Evolutionary conservation across 2,888 invertebrate species (phyloP).

Genomic region (Chymomyza fuscimana): DNA sequence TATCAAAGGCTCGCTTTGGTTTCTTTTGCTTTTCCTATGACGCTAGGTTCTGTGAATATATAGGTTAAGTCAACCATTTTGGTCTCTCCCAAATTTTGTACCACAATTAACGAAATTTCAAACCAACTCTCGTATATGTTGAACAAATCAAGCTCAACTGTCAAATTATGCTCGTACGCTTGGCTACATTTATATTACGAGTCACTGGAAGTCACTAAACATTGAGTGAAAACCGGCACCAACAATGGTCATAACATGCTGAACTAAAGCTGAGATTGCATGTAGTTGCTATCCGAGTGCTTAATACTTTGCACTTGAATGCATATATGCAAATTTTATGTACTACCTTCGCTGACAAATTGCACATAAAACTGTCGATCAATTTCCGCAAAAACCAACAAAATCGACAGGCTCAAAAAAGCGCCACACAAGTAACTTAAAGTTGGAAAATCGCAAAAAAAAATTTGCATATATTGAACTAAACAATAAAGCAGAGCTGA

Average conservation of each 20-base stretch:
- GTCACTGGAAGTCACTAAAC: slow-evolving; percentile 19
- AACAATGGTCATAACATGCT: slow-evolving; percentile 37
- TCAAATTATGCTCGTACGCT: slow-evolving; percentile 60
- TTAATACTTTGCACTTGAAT: slow-evolving; percentile 10
- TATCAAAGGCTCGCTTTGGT: too few relatives aligned
- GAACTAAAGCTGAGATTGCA: slow-evolving; percentile 28
- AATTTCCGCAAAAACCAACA: slow-evolving; percentile 60
- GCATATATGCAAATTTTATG: slow-evolving; percentile 68
- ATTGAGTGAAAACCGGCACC: slow-evolving; percentile 55
- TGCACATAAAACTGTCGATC: slow-evolving; percentile 72
- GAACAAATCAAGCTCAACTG: slow-evolving; percentile 53
- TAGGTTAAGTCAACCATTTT: too few relatives aligned
- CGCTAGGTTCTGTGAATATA: too few relatives aligned
- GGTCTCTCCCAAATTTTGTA: too few relatives aligned
- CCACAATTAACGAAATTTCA: too few relatives aligned
- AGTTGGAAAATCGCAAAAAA: slow-evolving; percentile 25
- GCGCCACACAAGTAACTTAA: slow-evolving; percentile 4
- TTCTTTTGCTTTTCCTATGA: too few relatives aligned
- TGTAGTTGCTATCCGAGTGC: slow-evolving; percentile 3
- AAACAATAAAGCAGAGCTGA: slow-evolving; percentile 2
- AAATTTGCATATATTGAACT: slow-evolving; percentile 8
- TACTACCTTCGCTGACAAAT: slow-evolving; percentile 73
- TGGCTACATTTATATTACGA: slow-evolving; percentile 52
- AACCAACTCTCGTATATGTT: too few relatives aligned
- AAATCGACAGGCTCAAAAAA: slow-evolving; percentile 21